Percentiles rank a stretch among this genome's conserved stretches.
phyloP scores from a whole-genome alignment of 2,888 invertebrate genomes.

The Neelides folsomi region DNA sequence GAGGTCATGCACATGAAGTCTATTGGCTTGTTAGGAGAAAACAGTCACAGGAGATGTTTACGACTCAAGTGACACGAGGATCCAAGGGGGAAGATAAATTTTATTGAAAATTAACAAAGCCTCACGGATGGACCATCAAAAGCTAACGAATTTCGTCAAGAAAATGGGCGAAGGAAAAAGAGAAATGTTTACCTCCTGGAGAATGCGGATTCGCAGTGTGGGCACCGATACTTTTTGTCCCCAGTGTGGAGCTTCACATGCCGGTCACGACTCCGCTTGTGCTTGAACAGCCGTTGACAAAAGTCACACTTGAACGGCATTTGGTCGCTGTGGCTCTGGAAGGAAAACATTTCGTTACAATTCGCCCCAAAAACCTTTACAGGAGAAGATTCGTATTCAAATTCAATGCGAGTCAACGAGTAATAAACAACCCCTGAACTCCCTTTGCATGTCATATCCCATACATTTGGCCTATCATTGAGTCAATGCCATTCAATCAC shows the following conservation, averaged over 20 bases:
- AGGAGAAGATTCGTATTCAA: too few species aligned
- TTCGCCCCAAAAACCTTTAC: neutral
- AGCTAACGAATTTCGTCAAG: neutral
- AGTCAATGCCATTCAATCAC: too few species aligned
- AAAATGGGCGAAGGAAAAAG: slow-evolving; percentile 4
- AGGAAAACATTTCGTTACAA: slow-evolving; percentile 16
- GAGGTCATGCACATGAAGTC: too few species aligned
- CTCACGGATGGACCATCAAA: neutral
- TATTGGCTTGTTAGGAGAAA: neutral
- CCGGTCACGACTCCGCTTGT: slow-evolving; percentile 82
- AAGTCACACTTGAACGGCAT: slow-evolving; percentile 85
- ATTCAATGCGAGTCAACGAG: too few species aligned
- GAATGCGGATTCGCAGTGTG: slow-evolving; percentile 82
- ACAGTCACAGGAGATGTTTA: neutral
- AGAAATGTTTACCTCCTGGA: slow-evolving; percentile 57
- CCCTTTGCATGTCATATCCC: too few species aligned
- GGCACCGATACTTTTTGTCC: slow-evolving; percentile 77
- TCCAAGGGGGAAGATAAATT: too few species aligned
- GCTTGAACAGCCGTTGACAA: slow-evolving; percentile 83
- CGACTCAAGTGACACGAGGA: neutral
- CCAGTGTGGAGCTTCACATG: slow-evolving; percentile 88
- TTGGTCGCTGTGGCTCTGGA: slow-evolving; percentile 76
- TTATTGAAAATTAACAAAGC: too few species aligned
- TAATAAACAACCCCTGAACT: too few species aligned
- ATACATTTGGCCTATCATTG: too few species aligned